Conservation (phyloP, 53 echinoderm and acorn worm species). For the Temnopleurus reevesii region DNA sequence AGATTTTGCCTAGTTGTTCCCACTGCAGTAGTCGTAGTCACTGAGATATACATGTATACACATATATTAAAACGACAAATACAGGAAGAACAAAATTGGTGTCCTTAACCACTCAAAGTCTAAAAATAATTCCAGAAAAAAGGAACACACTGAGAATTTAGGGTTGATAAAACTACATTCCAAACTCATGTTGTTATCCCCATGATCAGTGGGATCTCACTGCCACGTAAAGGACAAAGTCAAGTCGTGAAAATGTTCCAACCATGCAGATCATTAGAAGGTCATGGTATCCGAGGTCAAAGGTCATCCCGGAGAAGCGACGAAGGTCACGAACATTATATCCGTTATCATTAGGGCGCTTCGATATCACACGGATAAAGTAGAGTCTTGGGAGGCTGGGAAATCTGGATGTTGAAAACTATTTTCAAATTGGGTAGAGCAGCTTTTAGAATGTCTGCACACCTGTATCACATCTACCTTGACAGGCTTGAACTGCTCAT, state of each 20-base stretch:
- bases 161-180: neutral
- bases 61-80: no score
- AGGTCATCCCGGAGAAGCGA: slow-evolving; percentile 2
- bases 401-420: neutral
- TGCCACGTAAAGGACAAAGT: neutral
- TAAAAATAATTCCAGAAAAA: neutral
- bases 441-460: no score
- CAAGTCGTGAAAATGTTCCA: slow-evolving; percentile 18
- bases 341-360: neutral
- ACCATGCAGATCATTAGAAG: slow-evolving; percentile 24
- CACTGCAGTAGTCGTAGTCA: neutral
- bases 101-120: neutral
- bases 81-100: neutral
- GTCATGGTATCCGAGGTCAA: slow-evolving; percentile 30
- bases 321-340: slow-evolving; percentile 1
- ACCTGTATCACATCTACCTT: no score
- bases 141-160: neutral
- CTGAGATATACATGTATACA: neutral
- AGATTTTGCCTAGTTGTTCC: no score
- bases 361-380: neutral
- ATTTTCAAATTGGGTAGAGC: no score
- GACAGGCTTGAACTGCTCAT: no score
- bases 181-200: neutral
- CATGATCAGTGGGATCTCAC: neutral
- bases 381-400: neutral